Evolutionary conservation across 1,140 invertebrate species (phyloP).

Genomic region (Trialeurodes vaporariorum): DNA sequence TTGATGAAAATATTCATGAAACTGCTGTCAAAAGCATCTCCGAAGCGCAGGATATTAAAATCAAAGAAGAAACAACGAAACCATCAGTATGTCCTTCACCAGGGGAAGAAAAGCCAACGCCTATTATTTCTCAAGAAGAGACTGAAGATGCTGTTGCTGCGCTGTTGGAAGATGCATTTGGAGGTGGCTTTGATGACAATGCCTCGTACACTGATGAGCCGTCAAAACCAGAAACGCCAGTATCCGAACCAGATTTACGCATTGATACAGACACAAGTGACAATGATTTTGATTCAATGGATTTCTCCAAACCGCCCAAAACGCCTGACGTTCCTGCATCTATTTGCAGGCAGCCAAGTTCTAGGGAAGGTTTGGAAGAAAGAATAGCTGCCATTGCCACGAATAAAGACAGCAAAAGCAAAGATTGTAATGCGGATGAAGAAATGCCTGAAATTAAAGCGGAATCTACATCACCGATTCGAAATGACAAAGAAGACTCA

Average conservation of each 20-base stretch:
- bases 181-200: conserved; percentile 41
- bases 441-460: conserved; percentile 6
- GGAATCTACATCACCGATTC: neutral
- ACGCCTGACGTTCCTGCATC: conserved; percentile 35
- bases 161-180: conserved; percentile 70
- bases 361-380: conserved; percentile 26
- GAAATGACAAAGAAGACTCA: neutral
- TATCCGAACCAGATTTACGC: conserved; percentile 69
- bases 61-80: conserved; percentile 33
- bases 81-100: conserved; percentile 30
- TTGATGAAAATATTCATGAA: conserved; percentile 57
- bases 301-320: conserved; percentile 38
- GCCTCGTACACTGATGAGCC: conserved; percentile 51
- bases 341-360: conserved; percentile 22
- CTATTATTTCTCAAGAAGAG: conserved; percentile 81
- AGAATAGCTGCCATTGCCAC: conserved; percentile 17
- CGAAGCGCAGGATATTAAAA: conserved; percentile 35
- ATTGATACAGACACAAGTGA: conserved; percentile 80
- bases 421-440: neutral
- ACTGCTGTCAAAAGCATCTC: conserved; percentile 64
- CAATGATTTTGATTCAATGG: conserved; percentile 42
- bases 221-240: conserved; percentile 71
- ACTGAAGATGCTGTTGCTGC: conserved; percentile 84
- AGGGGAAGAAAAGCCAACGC: conserved; percentile 60
- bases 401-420: neutral